Evolutionary conservation across 2,888 invertebrate genomes (phyloP), one percentile per base, ranked within the genome.

Genomic region (Zonitis immaculata): DNA sequence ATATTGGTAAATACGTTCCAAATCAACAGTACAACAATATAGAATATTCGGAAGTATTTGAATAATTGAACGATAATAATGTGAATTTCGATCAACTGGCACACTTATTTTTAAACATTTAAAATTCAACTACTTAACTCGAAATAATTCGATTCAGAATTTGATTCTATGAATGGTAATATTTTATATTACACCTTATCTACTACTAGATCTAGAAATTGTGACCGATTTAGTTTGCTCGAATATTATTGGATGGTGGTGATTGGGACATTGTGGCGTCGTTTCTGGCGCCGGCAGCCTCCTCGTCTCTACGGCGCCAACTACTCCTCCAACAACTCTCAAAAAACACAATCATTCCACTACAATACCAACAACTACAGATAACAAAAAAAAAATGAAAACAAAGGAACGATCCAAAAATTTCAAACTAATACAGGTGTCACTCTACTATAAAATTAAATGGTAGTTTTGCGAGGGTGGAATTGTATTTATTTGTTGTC

Each of bases 261-360:
- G 45, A 30, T 39, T 27, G 54, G 45, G 54, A 54, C 54, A 35
- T 51, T 35, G 51, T 48, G 54, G 54, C 54, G 54, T 43, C 54
- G 51, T 11, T 42, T 30, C 51, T 54, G 54, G 50, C 54, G 54
- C 54, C 51, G 44, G 28, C 47, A 49, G 42, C 44, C 35, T 26
- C 54, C 51, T 12, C 54, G 45, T 45, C 45, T 16, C 12, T 28
- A 44, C 27, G 54, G 51, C 54, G 54, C 54, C 54, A 51, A 44
- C 6, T 26, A 18, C 47, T 46, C 44, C 52, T 47, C 43, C 47
- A 52, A 25, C 42, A 53, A 53, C 16, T 8, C 9, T 16, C 16
- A 16, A 35, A n/a, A 11, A 39, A 39, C 35, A 12, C 7, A 9
- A 16, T 35, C 28, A 6, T 26, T 26, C 35, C 16, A 35, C 16